These are phyloP conservation scores for Papilio polyxenes DNA, from an alignment of 1,140 invertebrate species.

Conservation along the genomic window DNA sequence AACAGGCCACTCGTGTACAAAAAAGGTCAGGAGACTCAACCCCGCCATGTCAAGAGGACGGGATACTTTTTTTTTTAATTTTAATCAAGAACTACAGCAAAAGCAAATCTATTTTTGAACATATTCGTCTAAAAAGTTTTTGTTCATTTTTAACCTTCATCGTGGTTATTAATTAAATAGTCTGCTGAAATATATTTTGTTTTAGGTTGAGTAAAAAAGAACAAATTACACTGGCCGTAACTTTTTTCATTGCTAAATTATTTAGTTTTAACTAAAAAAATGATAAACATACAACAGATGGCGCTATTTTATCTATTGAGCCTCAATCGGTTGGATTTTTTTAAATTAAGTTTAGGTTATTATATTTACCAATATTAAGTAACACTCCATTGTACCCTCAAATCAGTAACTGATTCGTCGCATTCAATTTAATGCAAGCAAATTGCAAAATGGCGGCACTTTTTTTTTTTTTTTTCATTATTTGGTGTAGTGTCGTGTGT, in stretches of 20 bases:
- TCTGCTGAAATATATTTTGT: neutral
- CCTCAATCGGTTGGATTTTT: too few species aligned
- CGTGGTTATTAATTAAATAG: neutral
- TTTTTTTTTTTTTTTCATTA: neutral
- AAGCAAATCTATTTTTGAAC: slow-evolving; percentile 5
- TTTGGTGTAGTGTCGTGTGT: neutral
- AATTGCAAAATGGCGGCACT: neutral
- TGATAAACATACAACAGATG: too few species aligned
- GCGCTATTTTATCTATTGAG: too few species aligned
- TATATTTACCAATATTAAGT: neutral
- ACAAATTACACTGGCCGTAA: too few species aligned
- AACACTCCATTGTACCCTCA: neutral
- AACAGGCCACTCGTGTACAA: slow-evolving; percentile 17
- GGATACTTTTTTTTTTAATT: slow-evolving; percentile 18
- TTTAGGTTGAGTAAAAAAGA: too few species aligned
- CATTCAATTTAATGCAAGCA: neutral
- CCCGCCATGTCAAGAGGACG: slow-evolving; percentile 24
- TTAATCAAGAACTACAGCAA: neutral
- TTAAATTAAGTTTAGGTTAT: neutral
- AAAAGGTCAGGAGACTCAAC: slow-evolving; percentile 35
- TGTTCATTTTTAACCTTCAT: neutral
- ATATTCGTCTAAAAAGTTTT: neutral
- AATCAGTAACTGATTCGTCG: neutral
- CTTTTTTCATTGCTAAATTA: too few species aligned
- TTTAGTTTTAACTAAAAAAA: too few species aligned